Conservation (phyloP, 2,113 vertebrate genomes). For the Rana temporaria region DNA sequence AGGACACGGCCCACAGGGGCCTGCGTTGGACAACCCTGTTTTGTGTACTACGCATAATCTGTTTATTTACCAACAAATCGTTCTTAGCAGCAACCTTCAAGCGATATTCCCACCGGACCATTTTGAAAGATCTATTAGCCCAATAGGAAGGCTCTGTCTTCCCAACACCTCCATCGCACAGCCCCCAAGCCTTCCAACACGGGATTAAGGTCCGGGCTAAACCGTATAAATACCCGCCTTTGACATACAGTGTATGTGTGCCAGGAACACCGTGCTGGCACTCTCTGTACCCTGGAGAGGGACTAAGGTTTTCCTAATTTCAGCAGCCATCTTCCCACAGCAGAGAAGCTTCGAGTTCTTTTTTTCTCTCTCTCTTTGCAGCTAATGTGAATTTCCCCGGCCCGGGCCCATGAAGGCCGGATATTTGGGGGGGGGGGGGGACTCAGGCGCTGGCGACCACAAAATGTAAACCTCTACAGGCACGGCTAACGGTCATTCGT, state of each 20-base stretch:
- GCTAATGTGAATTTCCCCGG: conserved; percentile 63
- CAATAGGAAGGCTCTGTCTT: not conserved
- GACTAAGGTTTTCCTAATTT: conserved; percentile 71
- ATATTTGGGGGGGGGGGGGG: conserved; percentile 58
- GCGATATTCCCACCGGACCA: not conserved
- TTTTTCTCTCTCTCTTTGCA: too few relatives aligned
- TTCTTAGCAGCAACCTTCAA: not conserved
- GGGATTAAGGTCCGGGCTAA: conserved; percentile 24
- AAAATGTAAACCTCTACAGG: conserved; percentile 64
- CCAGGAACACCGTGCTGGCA: conserved; percentile 42
- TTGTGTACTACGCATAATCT: not conserved
- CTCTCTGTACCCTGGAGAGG: conserved; percentile 40
- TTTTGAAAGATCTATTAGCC: not conserved
- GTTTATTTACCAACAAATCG: not conserved
- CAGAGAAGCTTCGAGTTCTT: conserved; percentile 64
- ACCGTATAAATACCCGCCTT: conserved; percentile 2
- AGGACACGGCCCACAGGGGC: too few relatives aligned
- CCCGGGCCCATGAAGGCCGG: conserved; percentile 64
- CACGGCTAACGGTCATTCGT: conserved; percentile 72
- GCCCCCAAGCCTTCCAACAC: not conserved
- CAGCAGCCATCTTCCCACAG: conserved; percentile 54
- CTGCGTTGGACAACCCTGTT: too few relatives aligned
- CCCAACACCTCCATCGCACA: conserved; percentile 1
- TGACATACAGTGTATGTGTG: conserved; percentile 3
- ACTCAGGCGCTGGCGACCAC: conserved; percentile 65